Evolutionary conservation across 2,113 vertebrate species (phyloP), one percentile per base, ranked within the genome.

Genomic region (Elephas maximus): DNA sequence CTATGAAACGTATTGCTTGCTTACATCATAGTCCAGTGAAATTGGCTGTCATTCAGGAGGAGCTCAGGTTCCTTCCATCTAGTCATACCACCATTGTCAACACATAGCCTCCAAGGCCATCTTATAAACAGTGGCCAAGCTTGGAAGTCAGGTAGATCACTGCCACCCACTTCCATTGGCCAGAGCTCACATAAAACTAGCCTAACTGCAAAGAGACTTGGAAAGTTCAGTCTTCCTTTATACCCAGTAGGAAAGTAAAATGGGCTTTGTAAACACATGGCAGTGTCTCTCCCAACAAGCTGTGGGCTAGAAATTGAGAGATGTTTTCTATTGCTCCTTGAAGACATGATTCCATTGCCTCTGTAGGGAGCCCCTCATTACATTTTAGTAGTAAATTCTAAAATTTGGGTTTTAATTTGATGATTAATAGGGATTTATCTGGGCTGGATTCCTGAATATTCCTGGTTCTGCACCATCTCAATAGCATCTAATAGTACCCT

Each of bases 341-440:
- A 33, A 33, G 18, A 2, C 60, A 80, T 79, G 60, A 88, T 79
- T 93, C 62, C 26, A 57, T 33, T 79, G 24, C 45, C 37, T 93
- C 37, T 85, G 41, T 26, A 91, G 82, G 48, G 37, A 30, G 18
- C 8, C 82, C 37, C 60, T 57, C 17, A 1, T 74, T 21, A 91
- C 14, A 26, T 60, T 37, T 84, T 33, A 65, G 78, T 12, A 30
- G 51, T 33, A 69, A 60, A 83, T 87, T 94, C 41, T 83, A 79
- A 93, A 30, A 83, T 74, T 63, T 94, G 57, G n/a, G 5, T 91
- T 95, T 97, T 14, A 89, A 76, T 71, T 82, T 63, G 93, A 33
- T 23, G 1, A 91, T 53, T 86, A 88, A 67, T 65, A 30, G 37
- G 33, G 21, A 73, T 90, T 96, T 33, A 24, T 86, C 73, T 69